A percentile compares a stretch with the other conserved stretches of the same genome.
Conservation (phyloP, 35 echinoderm and acorn worm species). For the Hemicentrotus pulcherrimus region DNA sequence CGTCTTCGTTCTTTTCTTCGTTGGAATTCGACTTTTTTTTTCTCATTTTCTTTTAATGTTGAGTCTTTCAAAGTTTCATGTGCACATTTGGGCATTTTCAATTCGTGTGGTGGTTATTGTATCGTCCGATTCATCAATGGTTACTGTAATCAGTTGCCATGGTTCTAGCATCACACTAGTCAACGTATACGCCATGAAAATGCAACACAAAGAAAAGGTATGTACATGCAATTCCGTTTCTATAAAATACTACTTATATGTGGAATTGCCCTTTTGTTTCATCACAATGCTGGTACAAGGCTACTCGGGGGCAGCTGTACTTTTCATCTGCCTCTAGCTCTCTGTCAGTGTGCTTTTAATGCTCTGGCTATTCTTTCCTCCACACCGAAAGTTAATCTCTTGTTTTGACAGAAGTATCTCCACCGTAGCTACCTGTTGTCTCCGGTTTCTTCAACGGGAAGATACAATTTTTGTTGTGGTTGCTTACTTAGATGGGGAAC, state of each 20-base stretch:
- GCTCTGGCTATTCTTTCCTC: neutral
- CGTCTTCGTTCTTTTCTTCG: no score
- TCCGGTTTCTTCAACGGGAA: neutral
- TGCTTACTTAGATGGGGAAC: neutral
- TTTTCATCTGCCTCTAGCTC: neutral
- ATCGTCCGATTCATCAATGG: no score
- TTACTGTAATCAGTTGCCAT: neutral
- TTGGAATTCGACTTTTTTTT: no score
- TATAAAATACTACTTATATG: neutral
- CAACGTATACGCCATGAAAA: neutral
- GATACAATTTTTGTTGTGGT: neutral
- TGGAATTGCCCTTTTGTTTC: neutral
- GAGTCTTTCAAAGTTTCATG: no score
- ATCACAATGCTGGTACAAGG: neutral
- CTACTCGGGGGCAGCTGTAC: neutral
- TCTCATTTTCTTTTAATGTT: no score
- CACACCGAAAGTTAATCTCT: neutral
- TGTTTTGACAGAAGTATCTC: conserved; percentile 1
- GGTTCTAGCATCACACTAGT: neutral
- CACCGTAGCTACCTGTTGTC: neutral
- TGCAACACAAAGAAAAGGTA: neutral
- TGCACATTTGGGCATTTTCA: no score
- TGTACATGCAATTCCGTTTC: neutral
- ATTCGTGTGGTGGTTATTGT: no score
- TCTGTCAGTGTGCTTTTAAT: neutral